These are phyloP conservation scores for Hyalella azteca DNA, from an alignment of 2,888 invertebrate genomes.

Conservation along the genomic window DNA sequence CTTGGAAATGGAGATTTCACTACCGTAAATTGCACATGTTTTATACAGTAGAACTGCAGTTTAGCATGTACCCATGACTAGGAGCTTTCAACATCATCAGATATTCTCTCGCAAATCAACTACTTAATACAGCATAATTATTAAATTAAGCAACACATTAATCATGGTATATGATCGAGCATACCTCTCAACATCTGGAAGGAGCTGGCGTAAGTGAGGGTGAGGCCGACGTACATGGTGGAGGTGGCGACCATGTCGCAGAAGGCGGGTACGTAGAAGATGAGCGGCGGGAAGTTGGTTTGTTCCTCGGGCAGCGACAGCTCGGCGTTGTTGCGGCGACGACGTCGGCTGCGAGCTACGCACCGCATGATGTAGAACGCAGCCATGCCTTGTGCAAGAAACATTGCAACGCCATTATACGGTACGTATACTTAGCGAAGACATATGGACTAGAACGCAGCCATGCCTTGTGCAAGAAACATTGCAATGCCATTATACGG, in stretches of 20 bases:
- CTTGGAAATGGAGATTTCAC: no score
- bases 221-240: slow-evolving; percentile 88
- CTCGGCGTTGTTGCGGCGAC: slow-evolving; percentile 66
- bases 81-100: no score
- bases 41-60: no score
- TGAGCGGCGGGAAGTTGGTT: slow-evolving; percentile 79
- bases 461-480: slow-evolving; percentile 8
- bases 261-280: slow-evolving; percentile 84
- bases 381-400: slow-evolving; percentile 4
- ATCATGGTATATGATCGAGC: no score
- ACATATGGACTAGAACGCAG: slow-evolving; percentile 28
- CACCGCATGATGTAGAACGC: slow-evolving; percentile 36
- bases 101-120: no score
- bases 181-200: slow-evolving; percentile 94
- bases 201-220: slow-evolving; percentile 88
- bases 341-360: slow-evolving; percentile 11
- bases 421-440: no score
- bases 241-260: slow-evolving; percentile 89
- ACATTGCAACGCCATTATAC: no score
- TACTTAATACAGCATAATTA: no score
- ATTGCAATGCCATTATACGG: no score
- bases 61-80: no score
- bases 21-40: no score
- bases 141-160: no score
- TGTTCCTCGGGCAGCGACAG: slow-evolving; percentile 69